These are phyloP conservation scores for Cyprinodon variegatus DNA, from an alignment of 2,113 vertebrate species.

Conservation along the genomic window DNA sequence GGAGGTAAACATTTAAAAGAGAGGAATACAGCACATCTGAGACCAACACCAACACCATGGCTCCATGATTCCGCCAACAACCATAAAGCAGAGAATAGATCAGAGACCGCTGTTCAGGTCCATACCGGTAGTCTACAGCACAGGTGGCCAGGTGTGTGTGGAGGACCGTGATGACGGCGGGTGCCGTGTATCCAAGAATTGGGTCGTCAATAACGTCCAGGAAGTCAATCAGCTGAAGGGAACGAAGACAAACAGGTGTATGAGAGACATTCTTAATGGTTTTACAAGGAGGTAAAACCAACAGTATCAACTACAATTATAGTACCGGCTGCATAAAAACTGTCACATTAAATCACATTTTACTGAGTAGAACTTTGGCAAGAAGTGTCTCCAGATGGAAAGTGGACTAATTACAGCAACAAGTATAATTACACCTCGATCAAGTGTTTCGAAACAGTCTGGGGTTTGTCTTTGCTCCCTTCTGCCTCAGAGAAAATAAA, in stretches of 20 bases:
- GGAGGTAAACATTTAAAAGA: background rate
- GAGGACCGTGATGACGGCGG: constrained; percentile 88
- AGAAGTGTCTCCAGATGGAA: background rate
- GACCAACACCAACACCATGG: no score
- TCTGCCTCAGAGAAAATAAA: background rate
- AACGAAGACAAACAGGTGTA: background rate
- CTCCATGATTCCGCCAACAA: no score
- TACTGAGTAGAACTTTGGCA: constrained; percentile 1
- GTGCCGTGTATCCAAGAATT: constrained; percentile 88
- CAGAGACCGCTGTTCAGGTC: background rate
- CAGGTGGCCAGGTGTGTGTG: constrained; percentile 90
- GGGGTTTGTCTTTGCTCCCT: background rate
- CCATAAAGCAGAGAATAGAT: no score
- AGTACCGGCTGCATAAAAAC: background rate
- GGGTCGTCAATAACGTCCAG: constrained; percentile 90
- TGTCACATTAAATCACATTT: constrained; percentile 4
- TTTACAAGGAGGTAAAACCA: constrained; percentile 11
- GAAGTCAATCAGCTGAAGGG: constrained; percentile 86
- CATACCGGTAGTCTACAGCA: constrained; percentile 89
- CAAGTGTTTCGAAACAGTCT: constrained; percentile 4
- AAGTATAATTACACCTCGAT: background rate
- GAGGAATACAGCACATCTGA: background rate
- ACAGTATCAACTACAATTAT: background rate
- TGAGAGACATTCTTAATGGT: background rate
- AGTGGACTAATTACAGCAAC: background rate